Percentiles rank a stretch among this genome's conserved stretches.
These are phyloP conservation scores for Antheraea yamamai DNA, from an alignment of 2,888 invertebrate species.

Conservation along the genomic window DNA sequence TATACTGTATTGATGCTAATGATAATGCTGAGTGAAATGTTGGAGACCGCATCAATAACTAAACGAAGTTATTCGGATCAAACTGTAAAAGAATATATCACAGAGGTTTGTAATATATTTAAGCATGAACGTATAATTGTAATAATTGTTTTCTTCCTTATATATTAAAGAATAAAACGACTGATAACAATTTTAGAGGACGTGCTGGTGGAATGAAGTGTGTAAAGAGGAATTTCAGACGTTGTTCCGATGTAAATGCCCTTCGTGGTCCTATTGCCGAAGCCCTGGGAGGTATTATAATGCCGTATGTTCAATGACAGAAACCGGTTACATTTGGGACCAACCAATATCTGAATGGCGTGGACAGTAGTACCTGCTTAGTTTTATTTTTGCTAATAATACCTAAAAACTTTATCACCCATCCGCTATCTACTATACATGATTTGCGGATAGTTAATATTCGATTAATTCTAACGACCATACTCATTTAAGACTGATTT, in stretches of 20 bases:
- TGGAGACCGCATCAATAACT: slow-evolving; percentile 64
- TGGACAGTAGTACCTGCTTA: slow-evolving; percentile 50
- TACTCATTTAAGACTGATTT: slow-evolving; percentile 74
- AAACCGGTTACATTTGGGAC: slow-evolving; percentile 95
- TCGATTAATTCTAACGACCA: slow-evolving; percentile 66
- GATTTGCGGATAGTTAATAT: slow-evolving; percentile 33
- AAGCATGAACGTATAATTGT: not conserved
- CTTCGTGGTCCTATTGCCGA: slow-evolving; percentile 93
- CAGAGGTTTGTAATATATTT: slow-evolving; percentile 83
- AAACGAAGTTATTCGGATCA: slow-evolving; percentile 91
- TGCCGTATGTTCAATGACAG: slow-evolving; percentile 94
- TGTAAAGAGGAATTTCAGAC: slow-evolving; percentile 96
- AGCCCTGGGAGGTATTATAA: slow-evolving; percentile 95
- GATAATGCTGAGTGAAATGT: slow-evolving; percentile 62
- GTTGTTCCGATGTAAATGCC: slow-evolving; percentile 93
- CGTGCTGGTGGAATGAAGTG: slow-evolving; percentile 96
- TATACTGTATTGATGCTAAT: slow-evolving; percentile 64
- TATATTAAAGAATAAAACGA: not conserved
- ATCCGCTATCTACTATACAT: not conserved
- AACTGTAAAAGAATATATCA: slow-evolving; percentile 90
- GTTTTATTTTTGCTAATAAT: not conserved
- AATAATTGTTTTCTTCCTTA: not conserved
- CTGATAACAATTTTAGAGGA: slow-evolving; percentile 82
- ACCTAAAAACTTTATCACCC: not conserved
- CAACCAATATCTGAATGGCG: slow-evolving; percentile 84